These are phyloP conservation scores for Bos javanicus DNA, from an alignment of 2,113 vertebrate species.

Conservation along the genomic window DNA sequence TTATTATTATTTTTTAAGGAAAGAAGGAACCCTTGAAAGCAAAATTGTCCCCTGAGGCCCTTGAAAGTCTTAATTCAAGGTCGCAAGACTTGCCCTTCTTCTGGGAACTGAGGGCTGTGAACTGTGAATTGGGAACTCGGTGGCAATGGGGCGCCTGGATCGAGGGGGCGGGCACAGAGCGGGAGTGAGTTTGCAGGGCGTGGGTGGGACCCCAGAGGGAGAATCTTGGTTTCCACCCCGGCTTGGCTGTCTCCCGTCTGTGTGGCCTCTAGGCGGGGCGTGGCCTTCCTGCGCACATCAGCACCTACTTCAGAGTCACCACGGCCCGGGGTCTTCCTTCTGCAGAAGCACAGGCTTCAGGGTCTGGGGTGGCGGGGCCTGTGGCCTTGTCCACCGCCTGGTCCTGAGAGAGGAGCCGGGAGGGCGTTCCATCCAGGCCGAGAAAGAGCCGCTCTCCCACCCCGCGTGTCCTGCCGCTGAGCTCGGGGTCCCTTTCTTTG, in stretches of 20 bases:
- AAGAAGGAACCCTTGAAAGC: background rate
- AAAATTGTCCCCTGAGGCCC: background rate
- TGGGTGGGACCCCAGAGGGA: background rate
- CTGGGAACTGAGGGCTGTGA: fast-evolving
- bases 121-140: background rate
- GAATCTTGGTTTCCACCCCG: fast-evolving
- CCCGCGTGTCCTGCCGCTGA: fast-evolving
- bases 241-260: background rate
- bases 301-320: background rate
- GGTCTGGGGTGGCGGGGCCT: fast-evolving
- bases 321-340: background rate
- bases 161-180: fast-evolving
- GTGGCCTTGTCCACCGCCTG: fast-evolving
- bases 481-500: background rate
- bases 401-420: no score
- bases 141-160: fast-evolving
- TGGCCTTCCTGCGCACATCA: background rate
- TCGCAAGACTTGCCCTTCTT: fast-evolving
- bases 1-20: background rate
- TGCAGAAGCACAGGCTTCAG: background rate
- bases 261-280: background rate
- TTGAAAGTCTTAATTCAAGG: background rate
- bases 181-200: fast-evolving
- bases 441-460: background rate
- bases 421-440: fast-evolving